Conservation (phyloP, 2,113 vertebrate species). For the Diphyllodes magnificus region DNA sequence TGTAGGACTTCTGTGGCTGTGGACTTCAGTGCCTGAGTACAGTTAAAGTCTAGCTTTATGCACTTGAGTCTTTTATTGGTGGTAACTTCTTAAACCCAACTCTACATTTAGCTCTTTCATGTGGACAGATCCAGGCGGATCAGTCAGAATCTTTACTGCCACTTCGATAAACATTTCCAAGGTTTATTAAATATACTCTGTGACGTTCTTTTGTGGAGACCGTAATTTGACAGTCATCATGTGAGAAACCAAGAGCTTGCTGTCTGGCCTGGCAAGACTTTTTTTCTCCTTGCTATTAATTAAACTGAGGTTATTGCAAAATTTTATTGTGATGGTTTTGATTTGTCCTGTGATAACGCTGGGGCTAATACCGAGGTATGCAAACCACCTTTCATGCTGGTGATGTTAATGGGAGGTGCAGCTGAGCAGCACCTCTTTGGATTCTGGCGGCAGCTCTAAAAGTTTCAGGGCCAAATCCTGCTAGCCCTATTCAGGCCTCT, state of each 20-base stretch:
- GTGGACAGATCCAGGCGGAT: not conserved
- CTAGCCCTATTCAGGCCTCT: not conserved
- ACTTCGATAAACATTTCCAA: not conserved
- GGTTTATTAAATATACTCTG: not conserved
- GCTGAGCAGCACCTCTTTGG: not conserved
- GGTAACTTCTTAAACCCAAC: not conserved
- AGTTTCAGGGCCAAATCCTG: not conserved
- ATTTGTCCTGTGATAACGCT: not conserved
- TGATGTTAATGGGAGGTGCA: not conserved
- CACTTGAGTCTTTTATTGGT: not conserved
- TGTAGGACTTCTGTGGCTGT: not conserved
- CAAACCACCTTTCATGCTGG: not conserved
- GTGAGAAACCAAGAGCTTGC: not conserved
- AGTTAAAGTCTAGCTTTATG: not conserved
- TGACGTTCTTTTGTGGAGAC: not conserved
- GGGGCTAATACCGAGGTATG: not conserved
- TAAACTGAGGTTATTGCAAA: conserved; percentile 34
- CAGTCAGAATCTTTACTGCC: not conserved
- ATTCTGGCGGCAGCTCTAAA: not conserved
- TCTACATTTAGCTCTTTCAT: not conserved
- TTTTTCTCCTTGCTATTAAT: conserved; percentile 29
- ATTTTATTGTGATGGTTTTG: conserved; percentile 12
- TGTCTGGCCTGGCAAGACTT: not conserved
- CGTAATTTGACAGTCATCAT: not conserved
- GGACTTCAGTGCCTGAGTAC: not conserved